Conservation (phyloP, 2,113 vertebrate genomes). For the Micromys minutus region DNA sequence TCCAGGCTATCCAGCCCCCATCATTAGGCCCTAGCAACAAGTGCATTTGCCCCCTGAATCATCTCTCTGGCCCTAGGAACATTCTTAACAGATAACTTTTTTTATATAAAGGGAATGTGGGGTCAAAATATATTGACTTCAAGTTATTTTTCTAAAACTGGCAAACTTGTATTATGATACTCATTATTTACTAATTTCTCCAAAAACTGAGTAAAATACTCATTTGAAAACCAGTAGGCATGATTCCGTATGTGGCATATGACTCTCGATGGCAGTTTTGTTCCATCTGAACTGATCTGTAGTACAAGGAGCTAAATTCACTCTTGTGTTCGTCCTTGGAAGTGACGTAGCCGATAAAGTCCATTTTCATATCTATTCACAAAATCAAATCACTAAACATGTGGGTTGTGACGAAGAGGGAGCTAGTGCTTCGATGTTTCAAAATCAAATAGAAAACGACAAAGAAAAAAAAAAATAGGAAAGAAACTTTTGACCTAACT, state of each 20-base stretch:
- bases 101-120: not conserved
- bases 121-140: conserved; percentile 29
- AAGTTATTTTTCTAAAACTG: not conserved
- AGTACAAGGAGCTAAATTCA: not conserved
- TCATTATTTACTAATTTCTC: conserved; percentile 4
- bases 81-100: not conserved
- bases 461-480: not conserved
- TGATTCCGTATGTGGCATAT: not conserved
- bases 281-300: not conserved
- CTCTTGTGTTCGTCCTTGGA: not conserved
- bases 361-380: not conserved
- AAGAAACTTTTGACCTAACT: not conserved
- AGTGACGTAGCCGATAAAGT: not conserved
- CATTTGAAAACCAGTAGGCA: not conserved
- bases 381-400: not conserved
- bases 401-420: not conserved
- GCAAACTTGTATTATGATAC: not conserved
- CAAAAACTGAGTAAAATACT: not conserved
- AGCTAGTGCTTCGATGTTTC: not conserved
- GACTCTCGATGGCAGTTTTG: not conserved
- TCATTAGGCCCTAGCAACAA: not conserved
- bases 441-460: not conserved
- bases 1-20: not conserved
- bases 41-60: not conserved
- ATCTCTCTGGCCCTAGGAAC: not conserved